These are phyloP conservation scores for Rhimphoctona megacephalus DNA, from an alignment of 2,888 invertebrate genomes.

Conservation along the genomic window DNA sequence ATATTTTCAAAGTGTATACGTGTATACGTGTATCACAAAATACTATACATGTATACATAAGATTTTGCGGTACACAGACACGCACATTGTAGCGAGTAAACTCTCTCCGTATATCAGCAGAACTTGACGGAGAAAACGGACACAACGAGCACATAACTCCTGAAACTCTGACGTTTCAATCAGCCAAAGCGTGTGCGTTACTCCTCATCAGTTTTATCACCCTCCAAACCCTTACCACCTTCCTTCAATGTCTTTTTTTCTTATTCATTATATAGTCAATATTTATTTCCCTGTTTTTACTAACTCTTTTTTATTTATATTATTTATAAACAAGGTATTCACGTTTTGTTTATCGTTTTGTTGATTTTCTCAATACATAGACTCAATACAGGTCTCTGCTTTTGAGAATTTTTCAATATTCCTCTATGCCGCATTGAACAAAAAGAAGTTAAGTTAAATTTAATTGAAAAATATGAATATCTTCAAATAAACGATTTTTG, in stretches of 20 bases:
- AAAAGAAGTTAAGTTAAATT: background rate
- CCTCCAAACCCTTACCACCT: constrained; percentile 36
- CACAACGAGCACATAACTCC: constrained; percentile 76
- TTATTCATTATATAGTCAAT: constrained; percentile 14
- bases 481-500: background rate
- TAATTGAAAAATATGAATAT: background rate
- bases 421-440: background rate
- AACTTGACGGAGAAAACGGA: constrained; percentile 57
- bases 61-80: constrained; percentile 18
- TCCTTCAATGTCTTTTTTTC: background rate
- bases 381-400: background rate
- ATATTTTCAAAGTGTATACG: background rate
- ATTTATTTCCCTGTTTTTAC: background rate
- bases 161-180: constrained; percentile 81
- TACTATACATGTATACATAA: background rate
- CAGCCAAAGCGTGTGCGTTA: constrained; percentile 73
- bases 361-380: background rate
- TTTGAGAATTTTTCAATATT: background rate
- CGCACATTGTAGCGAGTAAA: constrained; percentile 41
- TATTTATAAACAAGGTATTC: background rate
- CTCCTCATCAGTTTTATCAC: constrained; percentile 72
- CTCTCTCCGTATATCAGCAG: constrained; percentile 7
- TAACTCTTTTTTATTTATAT: background rate
- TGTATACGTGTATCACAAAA: background rate
- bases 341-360: background rate